A percentile compares a stretch with the other conserved stretches of the same genome.
phyloP scores from a whole-genome alignment of 2,888 invertebrate species.

The Philonicus albiceps region DNA sequence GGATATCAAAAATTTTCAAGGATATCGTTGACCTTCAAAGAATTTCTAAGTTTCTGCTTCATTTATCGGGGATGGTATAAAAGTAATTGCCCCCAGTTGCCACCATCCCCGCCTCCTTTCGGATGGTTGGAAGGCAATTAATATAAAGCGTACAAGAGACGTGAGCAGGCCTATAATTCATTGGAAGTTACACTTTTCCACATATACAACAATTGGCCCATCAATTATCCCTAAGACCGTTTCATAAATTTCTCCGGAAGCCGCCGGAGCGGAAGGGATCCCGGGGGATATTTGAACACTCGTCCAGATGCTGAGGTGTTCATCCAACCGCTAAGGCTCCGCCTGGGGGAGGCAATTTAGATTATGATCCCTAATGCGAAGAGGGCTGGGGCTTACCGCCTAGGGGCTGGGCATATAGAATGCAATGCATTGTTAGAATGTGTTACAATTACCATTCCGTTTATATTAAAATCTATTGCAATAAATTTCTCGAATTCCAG shows the following conservation, averaged over 20 bases:
- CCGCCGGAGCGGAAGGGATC: not conserved
- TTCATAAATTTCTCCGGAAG: not conserved
- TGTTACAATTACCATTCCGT: not conserved
- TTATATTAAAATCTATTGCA: slow-evolving; percentile 3
- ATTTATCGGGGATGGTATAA: not conserved
- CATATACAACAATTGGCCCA: slow-evolving; percentile 12
- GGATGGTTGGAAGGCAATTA: not conserved
- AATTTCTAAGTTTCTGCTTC: not conserved
- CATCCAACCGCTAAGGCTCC: not conserved
- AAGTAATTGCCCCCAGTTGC: not conserved
- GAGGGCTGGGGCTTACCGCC: no score
- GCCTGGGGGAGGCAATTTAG: not conserved
- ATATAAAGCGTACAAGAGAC: not conserved
- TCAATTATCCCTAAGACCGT: slow-evolving; percentile 1
- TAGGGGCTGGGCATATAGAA: not conserved
- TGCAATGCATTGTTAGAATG: not conserved
- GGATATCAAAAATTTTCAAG: not conserved
- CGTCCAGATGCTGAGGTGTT: not conserved
- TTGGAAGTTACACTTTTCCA: not conserved
- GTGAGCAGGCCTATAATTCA: not conserved
- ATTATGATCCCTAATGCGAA: not conserved
- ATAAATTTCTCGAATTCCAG: not conserved
- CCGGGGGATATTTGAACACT: not conserved
- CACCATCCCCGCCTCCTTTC: not conserved
- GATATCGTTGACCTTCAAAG: not conserved